phyloP scores from a whole-genome alignment of 1,140 invertebrate genomes.

The Leptestheria dahalacensis region DNA sequence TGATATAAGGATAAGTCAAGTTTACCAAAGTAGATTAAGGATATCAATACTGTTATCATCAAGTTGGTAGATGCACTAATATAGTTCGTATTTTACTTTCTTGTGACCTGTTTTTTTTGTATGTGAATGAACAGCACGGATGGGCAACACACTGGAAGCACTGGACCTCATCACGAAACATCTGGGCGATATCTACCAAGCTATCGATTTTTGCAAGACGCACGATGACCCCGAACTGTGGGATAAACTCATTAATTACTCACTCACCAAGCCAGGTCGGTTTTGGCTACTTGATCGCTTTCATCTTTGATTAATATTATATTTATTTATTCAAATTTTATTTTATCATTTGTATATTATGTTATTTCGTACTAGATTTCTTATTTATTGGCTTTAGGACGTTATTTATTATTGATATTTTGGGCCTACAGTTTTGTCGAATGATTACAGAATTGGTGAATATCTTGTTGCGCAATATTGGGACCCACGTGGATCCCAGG shows the following conservation, averaged over 20 bases:
- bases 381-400: no score
- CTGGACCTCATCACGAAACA: constrained; percentile 75
- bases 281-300: no score
- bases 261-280: constrained; percentile 64
- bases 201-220: constrained; percentile 93
- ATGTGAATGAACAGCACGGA: constrained; percentile 41
- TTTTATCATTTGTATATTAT: no score
- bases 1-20: no score
- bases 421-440: no score
- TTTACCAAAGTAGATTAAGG: no score
- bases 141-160: constrained; percentile 84
- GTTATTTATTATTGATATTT: no score
- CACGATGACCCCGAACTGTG: constrained; percentile 88
- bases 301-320: no score
- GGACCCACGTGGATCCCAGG: constrained; percentile 80
- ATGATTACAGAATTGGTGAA: constrained; percentile 49
- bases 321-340: no score
- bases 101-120: background rate
- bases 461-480: constrained; percentile 59
- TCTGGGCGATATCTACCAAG: constrained; percentile 75
- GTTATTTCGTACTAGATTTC: no score
- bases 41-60: no score
- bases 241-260: constrained; percentile 82
- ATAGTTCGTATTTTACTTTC: background rate
- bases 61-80: no score